Evolutionary conservation across 1,140 invertebrate genomes (phyloP), one percentile per base, ranked within the genome.

Genomic region (Sitobion miscanthi): DNA sequence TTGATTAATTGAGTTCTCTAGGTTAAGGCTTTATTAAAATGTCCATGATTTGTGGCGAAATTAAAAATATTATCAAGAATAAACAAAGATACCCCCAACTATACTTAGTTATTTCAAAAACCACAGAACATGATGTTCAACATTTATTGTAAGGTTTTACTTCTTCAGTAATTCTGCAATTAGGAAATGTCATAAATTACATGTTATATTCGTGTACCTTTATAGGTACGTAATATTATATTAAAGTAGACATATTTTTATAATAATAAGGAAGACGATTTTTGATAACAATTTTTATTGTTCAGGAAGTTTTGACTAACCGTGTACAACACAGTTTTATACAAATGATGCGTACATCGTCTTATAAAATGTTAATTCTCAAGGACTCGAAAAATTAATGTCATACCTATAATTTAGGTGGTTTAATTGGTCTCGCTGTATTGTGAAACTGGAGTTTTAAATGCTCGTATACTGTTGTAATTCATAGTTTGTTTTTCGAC

Each of bases 1-100:
- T 91, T 83, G 90, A 91, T 91, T 91, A 91, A 91, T 91, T 30
- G 45, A 83, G 30, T 82, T 91, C 47, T 82, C 25, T 83, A n/a
- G 90, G 90, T 91, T 91, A 91, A 91, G 90, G 90, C 52, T 77
- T 77, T 82, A 83, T 45, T 35, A 47, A 91, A 83, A 91, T 91
- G 90, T 83, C 90, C 90, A 38, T 83, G 90, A 82, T 47, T 91
- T 82, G 62, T 38, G 42, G 57, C 45, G 57, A 91, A 91, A 91
- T 90, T 57, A 23, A 90, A 90, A 54, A 57, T 90, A 38, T 42
- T 90, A 38, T 42, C 45, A 38, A 87, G 23, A 87, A 49, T n/a
- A 30, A 77, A 77, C 4, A 77, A 77, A n/a, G 62, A 77, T 77
- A n/a, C 30, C n/a, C 30, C 30, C 4, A 35, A n/a, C 62, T 62